These are phyloP conservation scores for Cuniculus paca DNA, from an alignment of 2,797 vertebrate genomes.

Conservation along the genomic window DNA sequence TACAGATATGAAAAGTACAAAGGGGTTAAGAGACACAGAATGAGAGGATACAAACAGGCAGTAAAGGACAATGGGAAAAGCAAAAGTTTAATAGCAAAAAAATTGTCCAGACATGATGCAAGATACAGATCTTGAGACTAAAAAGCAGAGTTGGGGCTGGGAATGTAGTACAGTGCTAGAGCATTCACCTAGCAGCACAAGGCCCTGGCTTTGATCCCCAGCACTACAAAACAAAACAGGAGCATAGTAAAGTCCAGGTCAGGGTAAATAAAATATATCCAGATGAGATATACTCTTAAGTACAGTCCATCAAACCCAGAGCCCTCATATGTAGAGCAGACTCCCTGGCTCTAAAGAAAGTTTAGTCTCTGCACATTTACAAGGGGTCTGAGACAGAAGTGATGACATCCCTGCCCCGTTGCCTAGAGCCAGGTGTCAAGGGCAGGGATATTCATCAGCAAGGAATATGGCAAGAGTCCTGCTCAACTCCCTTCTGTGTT, in stretches of 20 bases:
- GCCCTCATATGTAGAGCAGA: neutral
- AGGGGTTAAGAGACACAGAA: neutral
- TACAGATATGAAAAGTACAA: neutral
- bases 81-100: neutral
- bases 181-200: neutral
- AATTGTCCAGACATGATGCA: neutral
- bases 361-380: neutral
- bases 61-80: neutral
- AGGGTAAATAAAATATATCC: neutral
- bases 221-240: neutral
- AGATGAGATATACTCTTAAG: neutral
- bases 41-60: neutral
- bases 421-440: neutral
- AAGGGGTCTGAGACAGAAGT: neutral
- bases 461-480: neutral
- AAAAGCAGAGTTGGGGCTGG: neutral
- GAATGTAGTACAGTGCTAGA: neutral
- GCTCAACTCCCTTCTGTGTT: neutral
- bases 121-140: neutral
- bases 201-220: neutral
- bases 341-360: neutral
- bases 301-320: neutral
- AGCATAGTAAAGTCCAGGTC: neutral
- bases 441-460: too few species aligned
- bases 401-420: neutral